phyloP scores from a whole-genome alignment of 2,888 invertebrate genomes.

The Lasioglossum marginatum region DNA sequence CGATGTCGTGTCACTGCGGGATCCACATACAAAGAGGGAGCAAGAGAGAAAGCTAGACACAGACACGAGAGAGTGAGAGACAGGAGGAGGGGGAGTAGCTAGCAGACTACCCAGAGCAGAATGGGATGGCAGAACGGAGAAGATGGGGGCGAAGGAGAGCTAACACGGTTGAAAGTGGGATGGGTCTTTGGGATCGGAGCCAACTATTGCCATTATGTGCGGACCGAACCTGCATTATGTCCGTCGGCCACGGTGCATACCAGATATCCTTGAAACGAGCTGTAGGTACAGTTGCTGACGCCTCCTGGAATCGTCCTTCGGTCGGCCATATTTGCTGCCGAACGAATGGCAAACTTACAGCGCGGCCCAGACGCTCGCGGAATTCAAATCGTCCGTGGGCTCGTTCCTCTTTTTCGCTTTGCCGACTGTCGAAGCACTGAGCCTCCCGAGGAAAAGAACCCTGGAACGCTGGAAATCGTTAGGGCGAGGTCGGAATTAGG shows the following conservation, averaged over 20 bases:
- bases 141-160: constrained; percentile 35
- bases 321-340: constrained; percentile 61
- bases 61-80: not conserved
- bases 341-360: constrained; percentile 60
- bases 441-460: not conserved
- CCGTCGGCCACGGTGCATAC: constrained; percentile 69
- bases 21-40: constrained; percentile 43
- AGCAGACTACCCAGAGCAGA: not conserved
- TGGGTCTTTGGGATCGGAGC: constrained; percentile 73
- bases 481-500: constrained; percentile 42
- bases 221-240: constrained; percentile 73
- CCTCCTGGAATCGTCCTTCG: constrained; percentile 52
- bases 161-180: constrained; percentile 63
- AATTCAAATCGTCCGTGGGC: constrained; percentile 58
- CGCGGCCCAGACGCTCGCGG: constrained; percentile 41
- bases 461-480: constrained; percentile 15
- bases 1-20: constrained; percentile 60
- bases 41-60: constrained; percentile 25
- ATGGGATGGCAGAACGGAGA: constrained; percentile 13
- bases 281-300: constrained; percentile 67
- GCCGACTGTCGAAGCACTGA: not conserved
- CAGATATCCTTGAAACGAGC: constrained; percentile 75
- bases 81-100: not conserved
- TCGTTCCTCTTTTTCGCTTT: constrained; percentile 24
- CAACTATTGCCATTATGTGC: constrained; percentile 78